Percentiles rank a stretch among this genome's conserved stretches.
Evolutionary conservation across 2,888 invertebrate genomes (phyloP).

Genomic region (Tricholauxania praeusta): DNA sequence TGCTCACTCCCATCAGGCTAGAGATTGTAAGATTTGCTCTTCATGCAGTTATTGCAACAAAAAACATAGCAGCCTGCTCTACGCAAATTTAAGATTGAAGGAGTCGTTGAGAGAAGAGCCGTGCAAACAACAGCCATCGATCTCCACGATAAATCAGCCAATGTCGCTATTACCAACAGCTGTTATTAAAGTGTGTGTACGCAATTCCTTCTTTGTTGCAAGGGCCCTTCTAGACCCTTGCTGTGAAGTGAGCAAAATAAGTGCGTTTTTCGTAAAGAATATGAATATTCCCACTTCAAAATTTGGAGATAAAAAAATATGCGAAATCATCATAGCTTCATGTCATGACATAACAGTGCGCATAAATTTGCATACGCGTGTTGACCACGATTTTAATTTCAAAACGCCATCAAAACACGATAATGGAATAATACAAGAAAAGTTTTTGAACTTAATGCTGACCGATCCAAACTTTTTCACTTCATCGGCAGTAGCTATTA

Average conservation of each 20-base stretch:
- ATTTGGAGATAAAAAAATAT: not conserved
- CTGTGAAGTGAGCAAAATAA: not conserved
- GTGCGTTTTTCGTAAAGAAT: not conserved
- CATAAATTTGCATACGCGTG: not conserved
- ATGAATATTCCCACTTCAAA: not conserved
- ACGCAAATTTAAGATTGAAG: not conserved
- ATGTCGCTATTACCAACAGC: not conserved
- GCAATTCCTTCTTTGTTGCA: not conserved
- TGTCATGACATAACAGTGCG: not conserved
- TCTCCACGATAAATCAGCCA: not conserved
- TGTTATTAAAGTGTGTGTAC: not conserved
- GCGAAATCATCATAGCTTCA: not conserved
- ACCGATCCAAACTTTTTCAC: slow-evolving; percentile 12
- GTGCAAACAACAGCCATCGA: not conserved
- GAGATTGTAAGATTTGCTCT: not conserved
- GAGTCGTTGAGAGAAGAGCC: not conserved
- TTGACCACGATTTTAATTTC: not conserved
- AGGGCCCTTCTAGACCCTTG: not conserved
- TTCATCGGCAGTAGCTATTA: not conserved
- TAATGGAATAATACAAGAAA: not conserved
- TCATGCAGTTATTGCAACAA: not conserved
- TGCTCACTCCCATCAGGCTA: not conserved
- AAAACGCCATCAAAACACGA: slow-evolving; percentile 2
- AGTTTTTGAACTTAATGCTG: slow-evolving; percentile 6
- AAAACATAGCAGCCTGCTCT: not conserved